These are phyloP conservation scores for Lophochroa leadbeateri DNA, from an alignment of 2,113 vertebrate species.

Conservation along the genomic window DNA sequence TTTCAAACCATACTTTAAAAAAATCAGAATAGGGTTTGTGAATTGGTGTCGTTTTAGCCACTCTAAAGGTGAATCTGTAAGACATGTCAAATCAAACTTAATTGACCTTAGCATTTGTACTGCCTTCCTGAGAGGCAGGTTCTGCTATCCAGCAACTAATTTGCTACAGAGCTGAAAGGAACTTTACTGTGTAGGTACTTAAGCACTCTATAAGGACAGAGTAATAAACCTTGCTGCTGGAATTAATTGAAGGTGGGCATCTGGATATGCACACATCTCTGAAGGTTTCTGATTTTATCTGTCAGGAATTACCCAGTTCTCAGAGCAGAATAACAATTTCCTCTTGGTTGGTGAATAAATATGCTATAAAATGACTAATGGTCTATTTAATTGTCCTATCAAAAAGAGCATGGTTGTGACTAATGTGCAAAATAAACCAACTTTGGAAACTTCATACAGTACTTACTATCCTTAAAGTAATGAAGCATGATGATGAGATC, in stretches of 20 bases:
- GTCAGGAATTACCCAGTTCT: conserved; percentile 42
- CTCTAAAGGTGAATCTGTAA: background rate
- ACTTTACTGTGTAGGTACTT: conserved; percentile 19
- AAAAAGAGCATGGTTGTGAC: conserved; percentile 51
- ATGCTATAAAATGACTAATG: conserved; percentile 65
- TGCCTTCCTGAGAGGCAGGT: background rate
- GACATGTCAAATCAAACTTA: background rate
- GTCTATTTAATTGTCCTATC: conserved; percentile 56
- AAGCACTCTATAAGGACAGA: conserved; percentile 17
- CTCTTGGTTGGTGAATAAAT: conserved; percentile 51
- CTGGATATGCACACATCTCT: background rate
- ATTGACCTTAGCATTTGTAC: conserved; percentile 18
- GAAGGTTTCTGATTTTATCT: conserved; percentile 49
- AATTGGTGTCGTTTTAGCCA: background rate
- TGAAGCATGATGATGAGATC: conserved; percentile 41
- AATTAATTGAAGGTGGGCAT: conserved; percentile 51
- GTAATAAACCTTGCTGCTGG: conserved; percentile 52
- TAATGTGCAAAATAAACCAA: conserved; percentile 63
- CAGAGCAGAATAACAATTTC: conserved; percentile 50
- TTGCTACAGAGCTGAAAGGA: conserved; percentile 5
- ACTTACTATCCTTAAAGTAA: conserved; percentile 51
- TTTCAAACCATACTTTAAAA: background rate
- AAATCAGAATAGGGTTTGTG: background rate
- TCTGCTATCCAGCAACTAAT: conserved; percentile 4
- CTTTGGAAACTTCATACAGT: conserved; percentile 42